Evolutionary conservation across 2,113 vertebrate genomes (phyloP), one percentile per base, ranked within the genome.

Genomic region (Psilopogon haemacephalus): DNA sequence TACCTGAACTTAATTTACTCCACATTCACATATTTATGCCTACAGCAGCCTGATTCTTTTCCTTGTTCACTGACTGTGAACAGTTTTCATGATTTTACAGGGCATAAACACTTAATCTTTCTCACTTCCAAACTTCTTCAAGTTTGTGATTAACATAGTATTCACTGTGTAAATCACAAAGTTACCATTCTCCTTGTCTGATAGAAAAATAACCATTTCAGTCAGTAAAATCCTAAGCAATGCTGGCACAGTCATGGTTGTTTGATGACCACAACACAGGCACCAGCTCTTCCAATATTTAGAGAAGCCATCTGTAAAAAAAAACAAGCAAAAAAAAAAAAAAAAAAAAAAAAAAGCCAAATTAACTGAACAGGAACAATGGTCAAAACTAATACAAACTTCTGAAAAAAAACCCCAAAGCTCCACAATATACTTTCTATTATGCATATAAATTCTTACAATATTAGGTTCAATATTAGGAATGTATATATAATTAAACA

Each of bases 191-290:
- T 91, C 37, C 7, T 68, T 86, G 38, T 93, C 87, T 89, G 75
- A 92, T 97, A 97, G 91, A 97, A 98, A 97, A 98, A 98, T 97
- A 98, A 93, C 80, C 7, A 96, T 76, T 97, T 82, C 95, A 94
- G 93, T 96, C 95, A 94, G 88, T 96, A 89, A 96, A 96, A 93
- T 92, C 18, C 73, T 52, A 84, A 81, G 73, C 56, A 94, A 68
- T 70, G 75, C 68, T 76, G 92, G 65, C 42, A 77, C 73, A 93
- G 52, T 98, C 96, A 98, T 33, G 97, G 96, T 46, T 98, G 97
- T 79, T 98, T 98, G 97, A 98, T 98, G 93, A 98, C 98, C 73
- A 98, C 97, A 56, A 98, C 98, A 83, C 98, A 98, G 76, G 98
- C 98, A 72, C 98, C 98, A 46, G 98, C 98, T 97, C 98, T 97